These are phyloP conservation scores for Calyptomena viridis DNA, from an alignment of 2,113 vertebrate genomes.

Conservation along the genomic window DNA sequence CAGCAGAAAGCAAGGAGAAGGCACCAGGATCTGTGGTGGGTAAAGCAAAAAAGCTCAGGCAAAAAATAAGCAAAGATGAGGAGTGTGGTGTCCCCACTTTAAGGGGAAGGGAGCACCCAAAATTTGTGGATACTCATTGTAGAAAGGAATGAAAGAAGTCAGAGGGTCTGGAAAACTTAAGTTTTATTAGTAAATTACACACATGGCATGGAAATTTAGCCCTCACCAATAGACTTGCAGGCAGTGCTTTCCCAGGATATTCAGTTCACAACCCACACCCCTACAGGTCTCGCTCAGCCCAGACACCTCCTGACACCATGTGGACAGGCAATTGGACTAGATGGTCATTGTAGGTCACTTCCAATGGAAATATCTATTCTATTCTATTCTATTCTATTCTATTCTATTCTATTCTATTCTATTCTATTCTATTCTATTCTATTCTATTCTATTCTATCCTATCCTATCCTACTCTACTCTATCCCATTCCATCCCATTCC, in stretches of 20 bases:
- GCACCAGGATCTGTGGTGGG: not conserved
- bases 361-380: not conserved
- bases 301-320: fast-evolving
- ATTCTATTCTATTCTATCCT: not conserved
- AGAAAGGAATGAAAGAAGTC: not conserved
- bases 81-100: too few relatives aligned
- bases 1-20: not conserved
- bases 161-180: not conserved
- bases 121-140: too few relatives aligned
- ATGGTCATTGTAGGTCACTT: not conserved
- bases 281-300: not conserved
- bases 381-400: not conserved
- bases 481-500: not conserved
- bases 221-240: not conserved
- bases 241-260: not conserved
- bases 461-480: not conserved
- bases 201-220: not conserved
- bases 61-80: not conserved
- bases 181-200: not conserved
- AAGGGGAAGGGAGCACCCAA: not conserved
- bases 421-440: not conserved
- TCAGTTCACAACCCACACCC: fast-evolving
- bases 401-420: too few relatives aligned
- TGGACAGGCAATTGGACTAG: not conserved
- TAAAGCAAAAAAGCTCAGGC: not conserved